Evolutionary conservation across 2,888 invertebrate species (phyloP).

Genomic region (Lasioglossum figueresi): DNA sequence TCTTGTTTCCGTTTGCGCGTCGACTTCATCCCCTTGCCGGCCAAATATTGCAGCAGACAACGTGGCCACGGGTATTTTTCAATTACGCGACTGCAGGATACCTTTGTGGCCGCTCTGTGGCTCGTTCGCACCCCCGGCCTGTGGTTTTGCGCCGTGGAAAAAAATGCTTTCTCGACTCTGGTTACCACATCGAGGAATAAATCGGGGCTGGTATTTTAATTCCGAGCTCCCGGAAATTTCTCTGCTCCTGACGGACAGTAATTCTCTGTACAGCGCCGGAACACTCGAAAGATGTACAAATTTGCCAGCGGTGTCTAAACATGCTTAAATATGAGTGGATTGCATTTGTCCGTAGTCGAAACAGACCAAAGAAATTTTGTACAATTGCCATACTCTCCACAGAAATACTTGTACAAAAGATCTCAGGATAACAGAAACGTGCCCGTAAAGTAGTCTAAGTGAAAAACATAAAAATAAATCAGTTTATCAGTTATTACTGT

Average conservation of each 20-base stretch:
- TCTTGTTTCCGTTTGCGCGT: background rate
- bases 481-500: too few species aligned
- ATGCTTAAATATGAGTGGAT: background rate
- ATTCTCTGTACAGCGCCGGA: background rate
- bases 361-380: background rate
- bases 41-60: constrained; percentile 37
- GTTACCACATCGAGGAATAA: constrained; percentile 25
- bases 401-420: too few species aligned
- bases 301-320: background rate
- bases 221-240: background rate
- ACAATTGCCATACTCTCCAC: too few species aligned
- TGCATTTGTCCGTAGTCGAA: background rate
- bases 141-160: constrained; percentile 19
- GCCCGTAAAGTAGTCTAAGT: too few species aligned
- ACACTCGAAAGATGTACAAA: background rate
- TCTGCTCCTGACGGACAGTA: background rate
- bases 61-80: constrained; percentile 59
- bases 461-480: too few species aligned
- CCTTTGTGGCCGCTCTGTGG: constrained; percentile 31
- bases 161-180: constrained; percentile 9
- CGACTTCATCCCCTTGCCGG: background rate
- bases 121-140: constrained; percentile 18
- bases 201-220: constrained; percentile 25
- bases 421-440: background rate
- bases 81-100: constrained; percentile 43